Evolutionary conservation across 1,140 invertebrate species (phyloP), one percentile per base, ranked within the genome.

Genomic region (Bombyx mori): DNA sequence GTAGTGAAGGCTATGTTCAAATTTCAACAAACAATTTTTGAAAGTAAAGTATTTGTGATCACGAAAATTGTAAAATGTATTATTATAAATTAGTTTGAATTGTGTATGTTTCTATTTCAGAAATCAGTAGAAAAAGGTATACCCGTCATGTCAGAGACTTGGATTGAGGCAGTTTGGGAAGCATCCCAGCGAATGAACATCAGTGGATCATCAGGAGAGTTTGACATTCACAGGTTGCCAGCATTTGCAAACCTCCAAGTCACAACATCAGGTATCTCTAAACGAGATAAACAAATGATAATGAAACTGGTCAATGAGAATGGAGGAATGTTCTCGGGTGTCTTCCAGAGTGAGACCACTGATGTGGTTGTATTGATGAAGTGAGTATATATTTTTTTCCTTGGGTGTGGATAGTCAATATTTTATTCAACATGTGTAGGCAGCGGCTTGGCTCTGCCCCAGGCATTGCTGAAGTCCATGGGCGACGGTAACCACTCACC

Each of bases 141-240:
- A 64, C 91, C 93, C 44, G 89, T 97, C 7, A 94, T 97, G 91
- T 89, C 90, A n/a, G 88, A 91, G 8, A 88, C 91, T 9, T 98
- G 96, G 96, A 89, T 98, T 2, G 77, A 92, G 56, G 90, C 91
- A 6, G 92, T 96, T 1, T 98, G 96, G 96, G 86, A 94, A 43
- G 86, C 84, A 26, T 93, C 93, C 56, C 77, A 91, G 43, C 86
- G 84, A 47, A 84, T 90, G n/a, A 90, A 91, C 62, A 74, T 95
- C 1, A 81, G 87, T 51, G 93, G 92, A 7, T 88, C 88, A 6
- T 92, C 95, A 66, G 49, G 82, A 0, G 84, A 90, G 52, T 95
- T 95, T 73, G 75, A 91, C 45, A 88, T 89, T 65, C 92, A 92
- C 65, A 90, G 88, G 50, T 92, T 96, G 77, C 93, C 94, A n/a